Evolutionary conservation across 2,888 invertebrate genomes (phyloP).

Genomic region (Caenorhabditis uteleia): DNA sequence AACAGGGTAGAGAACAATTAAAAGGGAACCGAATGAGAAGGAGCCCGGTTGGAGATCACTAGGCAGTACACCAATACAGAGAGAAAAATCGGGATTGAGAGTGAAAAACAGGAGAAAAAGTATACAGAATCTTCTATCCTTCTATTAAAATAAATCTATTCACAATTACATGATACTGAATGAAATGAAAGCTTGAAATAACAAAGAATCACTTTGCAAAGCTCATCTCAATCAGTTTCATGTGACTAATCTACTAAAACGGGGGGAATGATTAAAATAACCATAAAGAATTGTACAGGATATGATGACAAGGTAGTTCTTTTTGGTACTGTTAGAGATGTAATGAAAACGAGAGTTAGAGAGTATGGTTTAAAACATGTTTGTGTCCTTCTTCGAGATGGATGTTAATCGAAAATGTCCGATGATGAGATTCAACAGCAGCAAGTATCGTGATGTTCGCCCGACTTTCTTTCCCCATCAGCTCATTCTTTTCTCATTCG

Average conservation of each 20-base stretch:
- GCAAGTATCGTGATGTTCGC: not conserved
- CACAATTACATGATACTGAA: constrained; percentile 11
- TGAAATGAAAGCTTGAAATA: no score
- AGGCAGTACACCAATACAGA: constrained; percentile 39
- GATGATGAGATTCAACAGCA: not conserved
- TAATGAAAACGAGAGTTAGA: constrained; percentile 12
- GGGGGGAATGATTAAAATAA: constrained; percentile 11
- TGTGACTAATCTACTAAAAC: constrained; percentile 15
- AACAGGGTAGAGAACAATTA: no score
- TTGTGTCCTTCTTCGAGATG: constrained; percentile 2
- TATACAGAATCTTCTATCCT: no score
- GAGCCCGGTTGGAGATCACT: constrained; percentile 43
- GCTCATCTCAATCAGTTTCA: no score
- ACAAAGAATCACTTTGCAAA: no score
- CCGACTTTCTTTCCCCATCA: constrained; percentile 3
- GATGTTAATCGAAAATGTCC: not conserved
- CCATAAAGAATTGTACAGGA: constrained; percentile 33
- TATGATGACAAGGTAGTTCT: constrained; percentile 30
- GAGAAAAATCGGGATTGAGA: constrained; percentile 14
- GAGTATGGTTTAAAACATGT: constrained; percentile 12
- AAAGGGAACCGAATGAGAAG: no score
- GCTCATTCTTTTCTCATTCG: constrained; percentile 11
- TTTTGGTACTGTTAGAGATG: constrained; percentile 2
- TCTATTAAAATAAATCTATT: constrained; percentile 22
- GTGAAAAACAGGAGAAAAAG: not conserved